Evolutionary conservation across 2,888 invertebrate genomes (phyloP), one percentile per base, ranked within the genome.

Genomic region (Lasiommata megera): DNA sequence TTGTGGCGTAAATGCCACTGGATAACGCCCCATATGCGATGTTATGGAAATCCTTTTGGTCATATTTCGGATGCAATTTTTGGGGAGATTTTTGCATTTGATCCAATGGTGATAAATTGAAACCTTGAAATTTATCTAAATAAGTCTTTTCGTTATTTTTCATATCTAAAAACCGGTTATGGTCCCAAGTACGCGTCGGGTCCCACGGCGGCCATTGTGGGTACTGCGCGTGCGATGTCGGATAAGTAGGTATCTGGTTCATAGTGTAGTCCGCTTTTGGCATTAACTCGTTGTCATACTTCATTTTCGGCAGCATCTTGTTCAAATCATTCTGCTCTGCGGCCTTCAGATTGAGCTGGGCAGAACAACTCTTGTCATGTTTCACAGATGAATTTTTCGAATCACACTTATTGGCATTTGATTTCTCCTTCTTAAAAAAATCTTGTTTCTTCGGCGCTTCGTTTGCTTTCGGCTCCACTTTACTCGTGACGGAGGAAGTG

Each of bases 231-330:
- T 92, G 92, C 0, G 93, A 91, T 46, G 93, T 92, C 70, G 93
- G 93, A 70, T 94, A 94, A 71, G 94, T 94, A 1, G 94, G 93
- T 51, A 94, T 91, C 67, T 94, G 93, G 79, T 94, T 94, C 79
- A 92, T 91, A 1, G 92, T 78, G 67, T 93, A 94, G 67, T 94
- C 94, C 0, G 94, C 88, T 70, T 93, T 93, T 0, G 92, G 90
- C 12, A 93, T 80, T 28, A 92, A 68, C 59, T 92, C 92, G 62
- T 92, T 92, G 65, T 91, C 91, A 57, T 91, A 91, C 63, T 91
- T 91, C 51, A 90, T 84, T 67, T 91, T 91, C 0, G 92, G 82
- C 60, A 88, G 60, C 77, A 92, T 88, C 77, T 93, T 92, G 64
- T 92, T 92, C n/a, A 92, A 68, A 47, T 92, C 92, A 16, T 79